phyloP scores from a whole-genome alignment of 92 coral and sea anemone species.

The Bergia puertoricense region DNA sequence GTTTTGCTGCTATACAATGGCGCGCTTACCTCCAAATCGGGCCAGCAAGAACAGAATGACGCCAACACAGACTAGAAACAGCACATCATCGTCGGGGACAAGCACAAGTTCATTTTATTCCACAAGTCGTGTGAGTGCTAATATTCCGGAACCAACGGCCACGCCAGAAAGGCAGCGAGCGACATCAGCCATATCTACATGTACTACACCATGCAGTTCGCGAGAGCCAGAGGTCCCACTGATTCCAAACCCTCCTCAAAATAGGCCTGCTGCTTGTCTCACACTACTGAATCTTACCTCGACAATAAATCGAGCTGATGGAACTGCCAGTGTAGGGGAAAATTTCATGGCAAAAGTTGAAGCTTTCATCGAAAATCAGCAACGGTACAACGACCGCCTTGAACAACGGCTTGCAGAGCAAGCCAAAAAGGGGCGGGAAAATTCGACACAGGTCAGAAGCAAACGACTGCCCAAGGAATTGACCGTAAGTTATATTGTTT shows the following conservation, averaged over 20 bases:
- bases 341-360: slow-evolving; percentile 33
- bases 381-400: slow-evolving; percentile 22
- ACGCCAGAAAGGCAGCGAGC: slow-evolving; percentile 32
- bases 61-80: slow-evolving; percentile 36
- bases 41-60: slow-evolving; percentile 36
- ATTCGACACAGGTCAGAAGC: slow-evolving; percentile 18
- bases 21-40: slow-evolving; percentile 24
- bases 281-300: slow-evolving; percentile 25
- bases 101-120: slow-evolving; percentile 34
- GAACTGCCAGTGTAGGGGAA: slow-evolving; percentile 32
- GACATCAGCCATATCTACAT: slow-evolving; percentile 22
- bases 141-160: slow-evolving; percentile 28
- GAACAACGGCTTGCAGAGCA: slow-evolving; percentile 35
- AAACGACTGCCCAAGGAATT: slow-evolving; percentile 37
- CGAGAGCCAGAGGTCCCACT: slow-evolving; percentile 36
- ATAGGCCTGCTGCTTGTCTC: slow-evolving; percentile 37
- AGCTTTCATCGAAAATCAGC: slow-evolving; percentile 26
- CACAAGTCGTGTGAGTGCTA: slow-evolving; percentile 29
- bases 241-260: slow-evolving; percentile 32
- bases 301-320: slow-evolving; percentile 23
- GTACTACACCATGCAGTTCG: slow-evolving; percentile 33
- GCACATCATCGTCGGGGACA: slow-evolving; percentile 24
- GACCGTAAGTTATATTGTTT: slow-evolving; percentile 39
- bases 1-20: background rate
- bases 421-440: slow-evolving; percentile 38